Evolutionary conservation across 2,888 invertebrate species (phyloP).

Genomic region (Chrysomela aeneicollis): DNA sequence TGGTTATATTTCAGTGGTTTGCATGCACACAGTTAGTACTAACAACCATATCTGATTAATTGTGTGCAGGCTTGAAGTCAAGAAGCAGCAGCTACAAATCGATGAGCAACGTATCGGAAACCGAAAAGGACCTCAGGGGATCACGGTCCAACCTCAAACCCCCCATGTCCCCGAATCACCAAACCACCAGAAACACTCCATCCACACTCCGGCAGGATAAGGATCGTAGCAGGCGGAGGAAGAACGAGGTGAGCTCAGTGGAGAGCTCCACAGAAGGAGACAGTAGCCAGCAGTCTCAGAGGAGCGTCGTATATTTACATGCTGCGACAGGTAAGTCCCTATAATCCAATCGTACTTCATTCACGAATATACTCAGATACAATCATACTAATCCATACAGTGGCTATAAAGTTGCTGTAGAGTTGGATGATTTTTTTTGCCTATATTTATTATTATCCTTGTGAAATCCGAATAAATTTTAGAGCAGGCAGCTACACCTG

Average conservation of each 20-base stretch:
- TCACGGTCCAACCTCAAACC: constrained; percentile 56
- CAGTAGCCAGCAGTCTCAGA: constrained; percentile 80
- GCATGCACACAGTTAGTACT: too few relatives aligned
- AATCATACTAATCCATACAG: too few relatives aligned
- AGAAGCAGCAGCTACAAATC: constrained; percentile 61
- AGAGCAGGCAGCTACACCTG: too few relatives aligned
- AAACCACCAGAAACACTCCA: constrained; percentile 51
- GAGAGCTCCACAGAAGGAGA: constrained; percentile 79
- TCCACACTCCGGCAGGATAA: constrained; percentile 61
- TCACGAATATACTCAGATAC: too few relatives aligned
- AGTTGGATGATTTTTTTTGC: too few relatives aligned
- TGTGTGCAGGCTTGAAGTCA: constrained; percentile 43
- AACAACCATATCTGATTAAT: neutral
- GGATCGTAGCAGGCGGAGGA: constrained; percentile 53
- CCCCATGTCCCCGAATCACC: constrained; percentile 56
- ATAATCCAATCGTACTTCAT: neutral
- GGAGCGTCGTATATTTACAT: constrained; percentile 84
- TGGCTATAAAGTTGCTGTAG: too few relatives aligned
- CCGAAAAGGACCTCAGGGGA: constrained; percentile 51
- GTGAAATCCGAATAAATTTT: too few relatives aligned
- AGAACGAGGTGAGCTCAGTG: constrained; percentile 65
- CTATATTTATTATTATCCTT: too few relatives aligned
- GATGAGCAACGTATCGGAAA: constrained; percentile 53
- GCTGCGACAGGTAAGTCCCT: constrained; percentile 75
- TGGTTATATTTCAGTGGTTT: too few relatives aligned